These are phyloP conservation scores for Hyphantria cunea DNA, from an alignment of 1,140 invertebrate species.

Conservation along the genomic window DNA sequence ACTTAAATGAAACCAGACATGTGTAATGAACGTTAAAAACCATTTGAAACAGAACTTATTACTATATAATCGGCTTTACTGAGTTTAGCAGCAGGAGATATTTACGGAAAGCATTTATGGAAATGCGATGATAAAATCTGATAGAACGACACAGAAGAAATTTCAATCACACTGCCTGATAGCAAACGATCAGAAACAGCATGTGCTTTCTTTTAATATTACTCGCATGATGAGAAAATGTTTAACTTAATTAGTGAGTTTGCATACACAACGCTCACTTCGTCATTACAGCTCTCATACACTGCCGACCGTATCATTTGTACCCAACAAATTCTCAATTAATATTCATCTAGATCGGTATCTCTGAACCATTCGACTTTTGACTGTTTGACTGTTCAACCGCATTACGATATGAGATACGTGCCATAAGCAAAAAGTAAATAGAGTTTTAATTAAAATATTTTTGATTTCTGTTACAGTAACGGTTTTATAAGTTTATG, in stretches of 20 bases:
- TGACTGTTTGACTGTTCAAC: constrained; percentile 28
- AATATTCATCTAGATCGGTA: constrained; percentile 29
- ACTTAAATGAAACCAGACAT: constrained; percentile 6
- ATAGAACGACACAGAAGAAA: too few species aligned
- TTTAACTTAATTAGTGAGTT: constrained; percentile 4
- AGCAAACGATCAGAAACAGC: too few species aligned
- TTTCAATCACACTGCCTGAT: too few species aligned
- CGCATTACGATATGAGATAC: constrained; percentile 15
- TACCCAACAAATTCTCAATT: constrained; percentile 29
- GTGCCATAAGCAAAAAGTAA: constrained; percentile 23
- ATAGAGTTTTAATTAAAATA: constrained; percentile 30
- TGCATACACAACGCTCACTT: constrained; percentile 7
- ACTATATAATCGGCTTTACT: too few species aligned
- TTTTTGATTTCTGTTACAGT: constrained; percentile 11
- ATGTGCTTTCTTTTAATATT: too few species aligned
- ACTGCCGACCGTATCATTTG: constrained; percentile 24
- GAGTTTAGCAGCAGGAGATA: too few species aligned
- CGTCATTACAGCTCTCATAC: constrained; percentile 18
- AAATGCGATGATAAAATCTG: too few species aligned
- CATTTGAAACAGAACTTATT: too few species aligned
- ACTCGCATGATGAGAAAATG: neutral
- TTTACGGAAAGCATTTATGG: too few species aligned
- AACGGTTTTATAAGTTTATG: constrained; percentile 21
- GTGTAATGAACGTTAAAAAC: too few species aligned
- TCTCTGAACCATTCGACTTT: constrained; percentile 22